phyloP scores from a whole-genome alignment of 1,140 invertebrate genomes.

The Diachasma alloeum region DNA sequence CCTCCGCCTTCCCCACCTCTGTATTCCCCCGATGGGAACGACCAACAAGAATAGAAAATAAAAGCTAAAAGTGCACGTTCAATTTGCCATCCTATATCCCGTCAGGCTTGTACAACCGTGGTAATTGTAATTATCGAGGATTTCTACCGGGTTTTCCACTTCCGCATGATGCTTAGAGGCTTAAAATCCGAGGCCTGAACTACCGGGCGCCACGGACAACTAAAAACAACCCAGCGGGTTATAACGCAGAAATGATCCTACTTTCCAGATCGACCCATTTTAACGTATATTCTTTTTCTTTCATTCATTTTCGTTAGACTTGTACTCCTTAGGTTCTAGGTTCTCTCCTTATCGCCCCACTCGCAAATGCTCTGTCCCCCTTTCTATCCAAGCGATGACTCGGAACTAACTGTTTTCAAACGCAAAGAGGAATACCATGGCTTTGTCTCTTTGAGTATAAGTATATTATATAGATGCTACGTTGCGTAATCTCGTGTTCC shows the following conservation, averaged over 20 bases:
- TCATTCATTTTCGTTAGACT: background rate
- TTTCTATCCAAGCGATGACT: background rate
- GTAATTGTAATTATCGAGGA: slow-evolving; percentile 1
- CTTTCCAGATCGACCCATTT: background rate
- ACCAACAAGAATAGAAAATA: background rate
- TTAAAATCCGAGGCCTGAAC: background rate
- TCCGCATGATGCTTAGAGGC: background rate
- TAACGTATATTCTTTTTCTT: background rate
- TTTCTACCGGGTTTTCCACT: background rate
- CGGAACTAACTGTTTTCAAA: background rate
- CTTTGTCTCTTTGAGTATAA: background rate
- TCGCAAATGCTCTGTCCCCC: background rate
- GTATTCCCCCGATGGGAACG: background rate
- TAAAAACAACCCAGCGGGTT: no score
- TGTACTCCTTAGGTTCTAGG: background rate
- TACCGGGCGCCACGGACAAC: background rate
- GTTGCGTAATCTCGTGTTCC: background rate
- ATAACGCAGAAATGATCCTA: no score
- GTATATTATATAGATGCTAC: background rate
- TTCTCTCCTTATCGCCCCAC: background rate
- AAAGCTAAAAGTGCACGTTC: background rate
- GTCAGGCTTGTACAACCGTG: background rate
- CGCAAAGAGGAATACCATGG: background rate
- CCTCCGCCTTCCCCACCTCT: background rate
- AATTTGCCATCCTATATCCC: background rate